Percentiles rank a stretch among this genome's conserved stretches.
phyloP scores from a whole-genome alignment of 1,140 invertebrate species.

The Cydia splendana region DNA sequence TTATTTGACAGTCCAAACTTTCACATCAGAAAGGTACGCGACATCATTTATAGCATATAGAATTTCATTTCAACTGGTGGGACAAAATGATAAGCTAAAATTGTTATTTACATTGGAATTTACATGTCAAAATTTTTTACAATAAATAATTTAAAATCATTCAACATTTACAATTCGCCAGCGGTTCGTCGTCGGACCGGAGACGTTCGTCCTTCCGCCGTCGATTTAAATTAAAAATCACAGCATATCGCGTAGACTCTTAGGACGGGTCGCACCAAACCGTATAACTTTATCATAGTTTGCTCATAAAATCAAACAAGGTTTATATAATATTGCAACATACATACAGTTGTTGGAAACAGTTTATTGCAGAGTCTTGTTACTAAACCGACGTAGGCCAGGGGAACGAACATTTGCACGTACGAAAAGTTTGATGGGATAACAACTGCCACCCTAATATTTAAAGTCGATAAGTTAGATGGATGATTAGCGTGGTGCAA shows the following conservation, averaged over 20 bases:
- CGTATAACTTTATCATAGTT: no score
- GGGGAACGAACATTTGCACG: no score
- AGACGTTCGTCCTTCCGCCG: slow-evolving; percentile 39
- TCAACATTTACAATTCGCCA: slow-evolving; percentile 54
- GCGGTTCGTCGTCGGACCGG: neutral
- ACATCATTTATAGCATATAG: slow-evolving; percentile 17
- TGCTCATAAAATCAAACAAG: no score
- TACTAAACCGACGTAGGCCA: no score
- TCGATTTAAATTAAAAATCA: slow-evolving; percentile 56
- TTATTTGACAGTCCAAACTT: slow-evolving; percentile 19
- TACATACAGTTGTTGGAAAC: no score
- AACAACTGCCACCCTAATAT: no score
- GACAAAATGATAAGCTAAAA: slow-evolving; percentile 67
- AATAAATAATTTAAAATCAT: slow-evolving; percentile 60
- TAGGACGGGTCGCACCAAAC: neutral
- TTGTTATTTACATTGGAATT: slow-evolving; percentile 27
- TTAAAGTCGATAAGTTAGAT: no score
- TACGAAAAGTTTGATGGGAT: no score
- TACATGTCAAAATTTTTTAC: slow-evolving; percentile 29
- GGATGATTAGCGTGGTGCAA: no score
- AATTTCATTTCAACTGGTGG: slow-evolving; percentile 55
- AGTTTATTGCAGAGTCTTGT: no score
- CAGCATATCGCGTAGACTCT: slow-evolving; percentile 43
- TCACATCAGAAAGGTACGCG: neutral
- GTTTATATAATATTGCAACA: no score